phyloP scores from a whole-genome alignment of 2,113 vertebrate species.

The Eclectus roratus region DNA sequence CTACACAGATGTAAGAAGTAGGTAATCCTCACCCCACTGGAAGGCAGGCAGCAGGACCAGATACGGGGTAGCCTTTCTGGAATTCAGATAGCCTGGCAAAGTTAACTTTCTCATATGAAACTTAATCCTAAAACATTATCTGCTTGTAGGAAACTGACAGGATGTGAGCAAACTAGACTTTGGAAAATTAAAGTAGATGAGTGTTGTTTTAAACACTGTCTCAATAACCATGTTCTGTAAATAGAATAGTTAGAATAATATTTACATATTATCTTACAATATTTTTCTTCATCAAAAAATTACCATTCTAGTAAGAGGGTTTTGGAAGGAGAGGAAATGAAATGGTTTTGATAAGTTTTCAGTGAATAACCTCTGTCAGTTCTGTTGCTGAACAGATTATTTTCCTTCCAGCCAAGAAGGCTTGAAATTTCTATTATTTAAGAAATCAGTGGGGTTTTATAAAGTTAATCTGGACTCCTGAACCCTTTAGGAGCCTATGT shows the following conservation, averaged over 20 bases:
- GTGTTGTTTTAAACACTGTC: neutral
- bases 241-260: neutral
- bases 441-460: neutral
- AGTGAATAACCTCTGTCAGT: neutral
- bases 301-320: neutral
- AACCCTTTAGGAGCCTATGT: neutral
- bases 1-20: neutral
- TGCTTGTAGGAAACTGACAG: neutral
- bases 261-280: neutral
- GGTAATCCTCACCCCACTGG: rapidly evolving
- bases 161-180: neutral
- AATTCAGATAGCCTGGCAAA: neutral
- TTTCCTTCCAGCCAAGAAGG: neutral
- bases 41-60: neutral
- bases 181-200: neutral
- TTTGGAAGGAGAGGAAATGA: rapidly evolving
- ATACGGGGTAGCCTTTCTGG: neutral
- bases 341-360: neutral
- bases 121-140: neutral
- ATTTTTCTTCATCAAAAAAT: neutral
- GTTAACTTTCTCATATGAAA: neutral
- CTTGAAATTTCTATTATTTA: neutral
- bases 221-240: neutral
- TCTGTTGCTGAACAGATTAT: neutral
- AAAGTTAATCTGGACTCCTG: neutral